phyloP scores from a whole-genome alignment of 2,113 vertebrate species.

The Rhombomys opimus region DNA sequence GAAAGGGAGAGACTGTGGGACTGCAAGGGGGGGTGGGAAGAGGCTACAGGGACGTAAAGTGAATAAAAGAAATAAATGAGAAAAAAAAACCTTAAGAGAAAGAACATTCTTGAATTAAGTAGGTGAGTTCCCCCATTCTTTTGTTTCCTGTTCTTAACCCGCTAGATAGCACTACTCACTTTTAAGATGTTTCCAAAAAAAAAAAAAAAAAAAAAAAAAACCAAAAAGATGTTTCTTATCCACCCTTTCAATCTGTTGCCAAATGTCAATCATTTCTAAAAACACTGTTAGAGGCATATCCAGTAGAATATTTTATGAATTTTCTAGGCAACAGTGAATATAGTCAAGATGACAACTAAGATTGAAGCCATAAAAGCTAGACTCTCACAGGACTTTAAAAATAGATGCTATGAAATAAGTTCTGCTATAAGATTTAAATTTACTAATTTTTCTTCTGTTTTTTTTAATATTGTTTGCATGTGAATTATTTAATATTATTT shows the following conservation, averaged over 20 bases:
- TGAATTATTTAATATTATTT: not conserved
- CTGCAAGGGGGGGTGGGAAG: no score
- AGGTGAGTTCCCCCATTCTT: accelerated
- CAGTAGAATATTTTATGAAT: not conserved
- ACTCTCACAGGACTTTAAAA: not conserved
- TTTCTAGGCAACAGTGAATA: not conserved
- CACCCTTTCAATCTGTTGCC: accelerated
- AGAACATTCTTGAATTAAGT: not conserved
- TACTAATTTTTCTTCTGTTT: not conserved
- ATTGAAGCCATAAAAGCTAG: not conserved
- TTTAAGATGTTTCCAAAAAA: no score
- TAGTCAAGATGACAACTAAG: not conserved
- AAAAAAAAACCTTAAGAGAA: no score
- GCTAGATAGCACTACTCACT: not conserved
- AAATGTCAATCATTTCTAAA: not conserved
- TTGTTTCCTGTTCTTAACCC: not conserved
- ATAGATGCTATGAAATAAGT: not conserved
- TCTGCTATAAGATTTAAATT: not conserved
- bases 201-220: no score
- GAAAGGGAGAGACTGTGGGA: no score
- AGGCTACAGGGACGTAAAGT: no score
- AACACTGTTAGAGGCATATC: not conserved
- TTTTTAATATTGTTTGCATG: not conserved
- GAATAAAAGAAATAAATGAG: no score
- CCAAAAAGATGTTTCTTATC: no score